Evolutionary conservation across 2,888 invertebrate species (phyloP).

Genomic region (Chloroclysta siterata): DNA sequence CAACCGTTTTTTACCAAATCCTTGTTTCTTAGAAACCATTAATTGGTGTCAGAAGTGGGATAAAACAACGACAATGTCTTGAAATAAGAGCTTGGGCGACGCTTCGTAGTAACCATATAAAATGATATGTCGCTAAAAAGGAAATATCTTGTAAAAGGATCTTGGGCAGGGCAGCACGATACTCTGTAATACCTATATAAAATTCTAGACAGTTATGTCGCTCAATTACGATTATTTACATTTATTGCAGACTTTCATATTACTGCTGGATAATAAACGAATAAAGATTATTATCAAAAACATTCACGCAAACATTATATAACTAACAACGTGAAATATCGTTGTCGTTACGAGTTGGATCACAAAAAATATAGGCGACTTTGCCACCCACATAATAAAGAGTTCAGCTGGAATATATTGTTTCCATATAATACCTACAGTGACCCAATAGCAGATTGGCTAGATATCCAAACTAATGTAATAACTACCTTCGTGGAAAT

Average conservation of each 20-base stretch:
- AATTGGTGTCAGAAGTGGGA: not conserved
- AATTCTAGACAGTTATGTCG: slow-evolving; percentile 4
- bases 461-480: slow-evolving; percentile 2
- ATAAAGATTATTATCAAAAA: slow-evolving; percentile 7
- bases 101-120: no score
- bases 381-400: slow-evolving; percentile 12
- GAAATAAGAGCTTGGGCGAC: no score
- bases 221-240: not conserved
- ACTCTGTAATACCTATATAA: not conserved
- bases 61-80: not conserved
- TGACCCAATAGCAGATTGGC: slow-evolving; percentile 14
- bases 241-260: slow-evolving; percentile 4
- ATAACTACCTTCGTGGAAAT: not conserved
- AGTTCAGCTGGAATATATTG: slow-evolving; percentile 10
- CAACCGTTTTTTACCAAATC: no score
- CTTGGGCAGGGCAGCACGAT: not conserved
- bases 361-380: slow-evolving; percentile 7
- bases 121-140: no score
- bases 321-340: not conserved
- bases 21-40: not conserved
- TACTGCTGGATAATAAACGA: not conserved
- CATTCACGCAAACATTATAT: not conserved
- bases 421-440: slow-evolving; percentile 15
- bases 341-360: not conserved
- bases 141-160: no score